phyloP scores from a whole-genome alignment of 1,140 invertebrate species.

The Leptinotarsa texana region DNA sequence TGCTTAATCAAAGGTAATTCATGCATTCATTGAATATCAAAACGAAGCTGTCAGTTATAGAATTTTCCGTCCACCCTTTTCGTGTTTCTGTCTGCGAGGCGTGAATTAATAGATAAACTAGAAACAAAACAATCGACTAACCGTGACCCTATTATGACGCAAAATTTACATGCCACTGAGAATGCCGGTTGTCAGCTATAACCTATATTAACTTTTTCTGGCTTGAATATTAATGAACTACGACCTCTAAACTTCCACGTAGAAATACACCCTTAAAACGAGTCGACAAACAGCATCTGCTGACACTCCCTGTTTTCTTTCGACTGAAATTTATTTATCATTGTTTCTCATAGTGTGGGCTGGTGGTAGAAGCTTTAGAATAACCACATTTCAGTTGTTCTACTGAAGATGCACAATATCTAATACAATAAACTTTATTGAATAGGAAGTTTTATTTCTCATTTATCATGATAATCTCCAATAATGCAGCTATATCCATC shows the following conservation, averaged over 20 bases:
- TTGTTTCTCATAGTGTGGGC: too few species aligned
- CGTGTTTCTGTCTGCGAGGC: background rate
- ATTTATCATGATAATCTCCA: too few species aligned
- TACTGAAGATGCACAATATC: too few species aligned
- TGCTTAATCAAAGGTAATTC: background rate
- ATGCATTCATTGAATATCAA: background rate
- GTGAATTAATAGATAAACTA: background rate
- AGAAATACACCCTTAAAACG: too few species aligned
- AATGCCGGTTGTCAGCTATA: constrained; percentile 9
- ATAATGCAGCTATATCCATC: too few species aligned
- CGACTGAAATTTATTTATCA: too few species aligned
- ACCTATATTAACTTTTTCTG: constrained; percentile 3
- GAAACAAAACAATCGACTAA: background rate
- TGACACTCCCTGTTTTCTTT: too few species aligned
- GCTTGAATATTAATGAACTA: background rate
- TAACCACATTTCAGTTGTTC: too few species aligned
- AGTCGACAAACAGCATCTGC: too few species aligned
- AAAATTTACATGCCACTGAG: constrained; percentile 11
- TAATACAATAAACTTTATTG: too few species aligned
- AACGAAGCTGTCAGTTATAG: background rate
- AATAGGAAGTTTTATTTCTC: too few species aligned
- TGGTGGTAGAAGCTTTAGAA: too few species aligned
- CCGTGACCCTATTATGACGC: constrained; percentile 18
- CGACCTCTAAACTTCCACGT: background rate
- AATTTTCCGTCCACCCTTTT: background rate